These are phyloP conservation scores for Acanthurus tractus DNA, from an alignment of 2,797 vertebrate species.

Conservation along the genomic window DNA sequence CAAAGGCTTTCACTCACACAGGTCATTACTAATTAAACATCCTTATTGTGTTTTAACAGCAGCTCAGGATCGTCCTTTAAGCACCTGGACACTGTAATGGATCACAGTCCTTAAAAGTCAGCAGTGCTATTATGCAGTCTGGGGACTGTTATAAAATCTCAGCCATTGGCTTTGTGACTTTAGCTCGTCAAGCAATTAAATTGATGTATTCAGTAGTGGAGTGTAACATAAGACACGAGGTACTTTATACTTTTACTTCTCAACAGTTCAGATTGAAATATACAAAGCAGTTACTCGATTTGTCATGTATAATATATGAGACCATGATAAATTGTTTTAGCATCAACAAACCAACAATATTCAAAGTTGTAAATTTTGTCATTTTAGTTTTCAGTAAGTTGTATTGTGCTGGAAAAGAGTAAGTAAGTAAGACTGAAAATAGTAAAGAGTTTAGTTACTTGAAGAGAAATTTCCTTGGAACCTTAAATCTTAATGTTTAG, in stretches of 20 bases:
- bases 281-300: too few relatives aligned
- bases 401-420: background rate
- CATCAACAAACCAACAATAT: background rate
- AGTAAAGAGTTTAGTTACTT: background rate
- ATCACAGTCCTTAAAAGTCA: background rate
- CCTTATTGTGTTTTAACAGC: conserved; percentile 32
- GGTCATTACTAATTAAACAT: conserved; percentile 73
- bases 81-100: conserved; percentile 5
- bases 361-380: background rate
- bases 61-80: conserved; percentile 7
- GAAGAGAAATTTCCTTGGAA: background rate
- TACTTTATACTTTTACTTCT: background rate
- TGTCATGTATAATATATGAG: too few relatives aligned
- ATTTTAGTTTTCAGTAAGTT: background rate
- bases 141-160: background rate
- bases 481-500: background rate
- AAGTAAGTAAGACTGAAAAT: too few relatives aligned
- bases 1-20: conserved; percentile 25
- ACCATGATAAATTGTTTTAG: background rate
- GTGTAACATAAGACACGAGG: background rate
- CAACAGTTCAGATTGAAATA: background rate
- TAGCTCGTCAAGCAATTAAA: background rate
- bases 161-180: background rate
- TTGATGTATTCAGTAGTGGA: background rate
- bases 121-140: background rate